Evolutionary conservation across 92 coral and sea anemone genomes (phyloP), one percentile per base, ranked within the genome.

Genomic region (Paramuricea clavata): DNA sequence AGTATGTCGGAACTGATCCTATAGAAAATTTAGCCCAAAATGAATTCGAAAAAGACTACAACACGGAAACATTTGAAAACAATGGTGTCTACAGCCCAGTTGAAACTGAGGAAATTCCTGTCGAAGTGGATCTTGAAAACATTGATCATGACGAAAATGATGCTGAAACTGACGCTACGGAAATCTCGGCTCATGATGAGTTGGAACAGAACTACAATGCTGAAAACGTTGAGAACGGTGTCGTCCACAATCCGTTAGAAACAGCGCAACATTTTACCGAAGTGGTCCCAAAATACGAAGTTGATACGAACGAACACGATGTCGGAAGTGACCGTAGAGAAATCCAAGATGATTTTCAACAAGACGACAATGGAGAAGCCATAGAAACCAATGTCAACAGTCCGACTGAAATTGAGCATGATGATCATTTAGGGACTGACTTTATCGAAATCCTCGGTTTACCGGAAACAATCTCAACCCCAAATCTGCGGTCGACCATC

Each of bases 391-490:
- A 76, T 76, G 67, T 15, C 26, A 15, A 74, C 19, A 52, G 13
- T 19, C 36, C 17, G 43, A 32, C 26, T 12, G 82, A 76, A 52
- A 13, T 30, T 33, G 68, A 36, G 0, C 41, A 25, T 8, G 68
- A 22, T 0, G 68, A 49, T 41, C 60, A 28, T 7, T 11, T 79
- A 17, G 84, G 49, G 1, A 39, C 17, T 23, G 84, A 79, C 57
- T 60, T 49, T 12, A 59, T 79, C 35, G 73, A 79, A 79, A 34
- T 79, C 60, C 36, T 60, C 16, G 84, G 35, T 16, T 35, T 79
- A 27, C 73, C 84, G 12, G 44, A 32, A 61, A 6, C 16, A 7
- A 41, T 26, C 9, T 12, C 73, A 22, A 31, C 8, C 39, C 57
- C 72, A 60, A 61, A 35, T 25, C 67, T 79, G 31, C 72, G 52